Conservation (phyloP, 2,888 invertebrate genomes). For the Meta bourneti region DNA sequence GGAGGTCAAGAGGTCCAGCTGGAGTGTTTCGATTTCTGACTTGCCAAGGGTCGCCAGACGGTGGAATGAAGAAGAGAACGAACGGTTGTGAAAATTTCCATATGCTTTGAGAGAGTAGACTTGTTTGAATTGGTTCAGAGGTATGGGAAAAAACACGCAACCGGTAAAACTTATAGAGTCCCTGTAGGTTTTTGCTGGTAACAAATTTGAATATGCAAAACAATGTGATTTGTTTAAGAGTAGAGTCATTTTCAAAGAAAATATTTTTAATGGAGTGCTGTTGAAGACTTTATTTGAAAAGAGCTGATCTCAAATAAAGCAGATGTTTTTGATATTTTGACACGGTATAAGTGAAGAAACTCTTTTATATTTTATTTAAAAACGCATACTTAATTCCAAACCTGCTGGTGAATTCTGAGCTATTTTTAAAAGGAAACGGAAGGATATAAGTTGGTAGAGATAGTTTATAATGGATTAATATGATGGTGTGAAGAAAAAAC, state of each 20-base stretch:
- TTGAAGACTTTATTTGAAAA: too few relatives aligned
- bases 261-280: too few relatives aligned
- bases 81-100: background rate
- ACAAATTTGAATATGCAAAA: background rate
- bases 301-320: too few relatives aligned
- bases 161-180: background rate
- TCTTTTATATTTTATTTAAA: too few relatives aligned
- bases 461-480: too few relatives aligned
- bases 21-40: constrained; percentile 25
- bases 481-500: too few relatives aligned
- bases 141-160: background rate
- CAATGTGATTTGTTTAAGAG: background rate
- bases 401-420: too few relatives aligned
- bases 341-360: too few relatives aligned
- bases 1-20: constrained; percentile 29
- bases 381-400: too few relatives aligned
- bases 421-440: too few relatives aligned
- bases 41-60: background rate
- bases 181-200: background rate
- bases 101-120: background rate
- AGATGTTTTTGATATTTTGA: too few relatives aligned
- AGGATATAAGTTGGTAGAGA: too few relatives aligned
- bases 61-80: background rate
- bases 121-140: background rate
- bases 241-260: background rate